Evolutionary conservation across 2,888 invertebrate genomes (phyloP), one percentile per base, ranked within the genome.

Genomic region (Agonopterix subpropinquella): DNA sequence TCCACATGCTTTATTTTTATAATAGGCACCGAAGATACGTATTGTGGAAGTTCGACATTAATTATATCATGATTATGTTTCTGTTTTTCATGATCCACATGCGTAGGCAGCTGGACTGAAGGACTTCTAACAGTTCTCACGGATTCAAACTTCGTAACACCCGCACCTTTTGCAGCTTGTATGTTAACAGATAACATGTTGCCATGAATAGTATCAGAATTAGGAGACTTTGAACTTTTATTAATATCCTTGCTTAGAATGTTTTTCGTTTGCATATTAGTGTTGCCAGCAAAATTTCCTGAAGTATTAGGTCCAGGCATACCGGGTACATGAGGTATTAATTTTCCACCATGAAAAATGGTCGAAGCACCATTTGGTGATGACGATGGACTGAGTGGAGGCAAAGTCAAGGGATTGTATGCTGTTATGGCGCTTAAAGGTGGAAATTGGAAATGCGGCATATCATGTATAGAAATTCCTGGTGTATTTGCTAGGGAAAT

Each of bases 241-340:
- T 58, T 67, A 36, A 53, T 59, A 50, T 81, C 80, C 52, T 53
- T 75, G 46, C 56, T 70, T 8, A 56, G 49, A 47, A 62, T 52
- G 52, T 59, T 67, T 57, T 80, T 83, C 36, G 71, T 43, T 47
- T 69, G 62, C 42, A 62, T 15, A 57, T 61, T 72, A 44, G 66
- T 41, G 61, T 67, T 80, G 49, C 70, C 75, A 45, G 76, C 64
- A 57, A 70, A 89, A 43, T 88, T 69, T 18, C 84, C 79, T 28
- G 93, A 74, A 36, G 91, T 91, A 59, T 92, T 92, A 2, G 96
- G 96, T 8, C 96, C 96, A 0, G 96, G 96, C 78, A 96, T 96
- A 10, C 96, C 96, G 5, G 96, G 96, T 9, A 96, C 95, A 73
- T 95, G 93, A 0, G 95, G 94, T 66, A 96, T 94, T n/a, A 93